Evolutionary conservation across 2,888 invertebrate genomes (phyloP).

Genomic region (Allolobophora icterica): DNA sequence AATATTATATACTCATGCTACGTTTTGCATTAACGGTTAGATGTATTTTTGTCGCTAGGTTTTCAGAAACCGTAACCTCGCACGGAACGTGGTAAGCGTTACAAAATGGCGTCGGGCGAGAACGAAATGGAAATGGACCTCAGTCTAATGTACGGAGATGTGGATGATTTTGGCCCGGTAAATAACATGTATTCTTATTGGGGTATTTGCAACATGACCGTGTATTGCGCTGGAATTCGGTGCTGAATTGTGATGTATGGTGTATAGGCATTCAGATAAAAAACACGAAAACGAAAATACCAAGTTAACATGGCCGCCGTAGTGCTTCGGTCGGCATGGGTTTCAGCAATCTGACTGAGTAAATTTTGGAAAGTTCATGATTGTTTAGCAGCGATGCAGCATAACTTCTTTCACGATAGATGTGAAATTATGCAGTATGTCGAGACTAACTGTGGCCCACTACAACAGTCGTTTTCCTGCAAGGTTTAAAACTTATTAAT

Average conservation of each 20-base stretch:
- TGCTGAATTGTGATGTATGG: not conserved
- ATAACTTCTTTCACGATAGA: no score
- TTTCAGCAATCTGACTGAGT: no score
- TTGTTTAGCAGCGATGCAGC: no score
- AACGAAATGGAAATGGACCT: constrained; percentile 21
- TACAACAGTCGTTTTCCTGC: no score
- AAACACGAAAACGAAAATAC: no score
- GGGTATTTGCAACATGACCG: not conserved
- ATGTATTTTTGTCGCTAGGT: not conserved
- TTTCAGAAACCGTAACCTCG: not conserved
- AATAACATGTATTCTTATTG: not conserved
- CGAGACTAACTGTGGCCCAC: no score
- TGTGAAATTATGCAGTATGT: no score
- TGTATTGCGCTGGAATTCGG: not conserved
- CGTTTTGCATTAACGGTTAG: not conserved
- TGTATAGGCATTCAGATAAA: not conserved
- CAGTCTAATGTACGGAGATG: constrained; percentile 45
- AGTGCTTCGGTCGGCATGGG: no score
- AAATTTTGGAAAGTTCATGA: no score
- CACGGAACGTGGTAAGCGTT: constrained; percentile 5
- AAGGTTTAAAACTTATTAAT: no score
- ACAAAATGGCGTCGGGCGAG: not conserved
- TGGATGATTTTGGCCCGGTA: constrained; percentile 48
- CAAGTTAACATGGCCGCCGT: no score
- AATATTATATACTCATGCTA: not conserved